phyloP scores from a whole-genome alignment of 2,113 vertebrate genomes.

The Ceyx cyanopectus region DNA sequence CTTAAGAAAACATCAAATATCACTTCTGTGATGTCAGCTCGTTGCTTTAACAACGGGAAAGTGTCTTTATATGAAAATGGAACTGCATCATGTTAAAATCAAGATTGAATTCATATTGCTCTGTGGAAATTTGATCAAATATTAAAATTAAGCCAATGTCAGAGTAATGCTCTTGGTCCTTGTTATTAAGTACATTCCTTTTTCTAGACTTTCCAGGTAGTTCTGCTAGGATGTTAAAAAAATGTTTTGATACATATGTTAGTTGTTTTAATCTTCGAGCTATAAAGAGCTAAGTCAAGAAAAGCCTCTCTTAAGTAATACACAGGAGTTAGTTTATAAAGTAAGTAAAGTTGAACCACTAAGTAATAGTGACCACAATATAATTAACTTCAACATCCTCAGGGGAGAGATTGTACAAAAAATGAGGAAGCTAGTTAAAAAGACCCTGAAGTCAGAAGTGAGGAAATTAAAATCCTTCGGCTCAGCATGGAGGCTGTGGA shows the following conservation, averaged over 20 bases:
- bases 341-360: slow-evolving; percentile 64
- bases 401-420: slow-evolving; percentile 62
- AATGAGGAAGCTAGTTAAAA: slow-evolving; percentile 76
- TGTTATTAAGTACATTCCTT: background rate
- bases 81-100: background rate
- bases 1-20: background rate
- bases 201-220: slow-evolving; percentile 15
- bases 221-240: background rate
- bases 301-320: slow-evolving; percentile 45
- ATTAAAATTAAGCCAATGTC: background rate
- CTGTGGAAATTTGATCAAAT: background rate
- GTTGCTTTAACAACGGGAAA: background rate
- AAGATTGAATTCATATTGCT: background rate
- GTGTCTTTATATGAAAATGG: background rate
- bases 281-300: slow-evolving; percentile 50
- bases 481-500: slow-evolving; percentile 72
- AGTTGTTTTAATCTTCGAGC: slow-evolving; percentile 40
- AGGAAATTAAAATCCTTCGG: slow-evolving; percentile 76
- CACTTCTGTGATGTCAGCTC: background rate
- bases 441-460: slow-evolving; percentile 70
- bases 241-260: slow-evolving; percentile 43
- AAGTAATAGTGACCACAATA: slow-evolving; percentile 75
- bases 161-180: background rate
- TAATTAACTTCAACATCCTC: slow-evolving; percentile 75
- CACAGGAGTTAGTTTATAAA: slow-evolving; percentile 61